Conservation (phyloP, 2,113 vertebrate genomes). For the Todiramphus saurophagus region DNA sequence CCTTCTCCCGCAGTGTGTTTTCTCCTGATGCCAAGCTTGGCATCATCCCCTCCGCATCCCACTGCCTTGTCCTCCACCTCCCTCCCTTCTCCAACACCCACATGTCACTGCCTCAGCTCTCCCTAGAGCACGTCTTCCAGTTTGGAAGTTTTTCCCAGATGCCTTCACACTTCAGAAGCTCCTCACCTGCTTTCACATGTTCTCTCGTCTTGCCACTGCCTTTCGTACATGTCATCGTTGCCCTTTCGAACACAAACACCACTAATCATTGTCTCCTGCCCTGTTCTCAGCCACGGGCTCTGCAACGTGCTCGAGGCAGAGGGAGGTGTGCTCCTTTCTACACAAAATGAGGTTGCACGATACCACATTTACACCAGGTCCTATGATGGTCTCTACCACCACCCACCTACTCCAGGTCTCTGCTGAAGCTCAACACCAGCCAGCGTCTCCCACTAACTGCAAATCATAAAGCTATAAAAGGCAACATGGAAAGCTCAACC, state of each 20-base stretch:
- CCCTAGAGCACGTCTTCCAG: neutral
- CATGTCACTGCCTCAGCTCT: neutral
- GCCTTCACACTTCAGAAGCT: neutral
- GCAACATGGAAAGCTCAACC: neutral
- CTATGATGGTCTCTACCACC: neutral
- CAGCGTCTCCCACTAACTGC: neutral
- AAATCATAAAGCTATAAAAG: neutral
- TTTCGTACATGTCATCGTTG: accelerated
- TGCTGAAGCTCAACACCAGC: neutral
- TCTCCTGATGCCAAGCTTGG: neutral
- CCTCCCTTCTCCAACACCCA: neutral
- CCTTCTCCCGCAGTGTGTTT: accelerated
- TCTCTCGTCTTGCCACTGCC: accelerated
- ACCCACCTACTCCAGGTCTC: neutral
- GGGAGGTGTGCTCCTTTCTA: neutral
- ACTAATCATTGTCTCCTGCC: accelerated
- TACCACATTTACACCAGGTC: accelerated
- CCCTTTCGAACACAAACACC: neutral
- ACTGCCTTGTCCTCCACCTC: neutral
- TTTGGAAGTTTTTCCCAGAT: neutral
- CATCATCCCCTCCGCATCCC: neutral
- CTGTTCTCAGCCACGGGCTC: neutral
- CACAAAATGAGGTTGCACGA: neutral
- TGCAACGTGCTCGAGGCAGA: neutral
- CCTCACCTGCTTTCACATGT: neutral